Evolutionary conservation across 2,888 invertebrate genomes (phyloP), one percentile per base, ranked within the genome.

Genomic region (Galerucella calmariensis): DNA sequence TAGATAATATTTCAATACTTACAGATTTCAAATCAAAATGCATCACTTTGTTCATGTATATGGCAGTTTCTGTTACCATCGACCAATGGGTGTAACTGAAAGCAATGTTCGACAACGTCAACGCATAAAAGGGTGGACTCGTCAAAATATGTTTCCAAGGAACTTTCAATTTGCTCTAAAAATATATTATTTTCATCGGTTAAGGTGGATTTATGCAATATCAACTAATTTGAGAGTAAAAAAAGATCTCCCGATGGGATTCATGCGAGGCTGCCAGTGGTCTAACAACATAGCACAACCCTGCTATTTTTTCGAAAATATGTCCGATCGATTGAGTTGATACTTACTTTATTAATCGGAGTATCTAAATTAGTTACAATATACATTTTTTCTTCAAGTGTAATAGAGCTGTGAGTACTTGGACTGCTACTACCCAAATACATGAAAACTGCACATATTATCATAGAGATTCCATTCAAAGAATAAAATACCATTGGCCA

Each of bases 61-160:
- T 91, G 0, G 96, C 95, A 82, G 94, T 92, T 85, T 95, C 93
- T 0, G 95, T 95, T 1, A 95, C 89, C 41, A 96, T 88, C 41
- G 94, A 95, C 93, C 94, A 95, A 87, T 94, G 95, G 44, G 95
- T 95, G 90, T 95, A 93, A 82, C 91, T 92, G 81, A 95, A 94
- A 0, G 93, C 92, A 77, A 92, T 91, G 83, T 95, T 95, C 0
- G 92, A 91, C 2, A 93, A 83, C 2, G 94, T 84, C 2, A 95
- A 88, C 0, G 94, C 92, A 91, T 93, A 92, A 84, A 96, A 93
- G 0, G 95, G 94, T 24, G 92, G 82, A 0, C 94, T 95, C 0
- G 92, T 93, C 65, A 92, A 87, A 75, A 96, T 94, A 8, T 90
- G 88, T 69, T 86, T 86, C 95, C 95, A 96, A 0, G 96, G 96